These are phyloP conservation scores for Hippocampus zosterae DNA, from an alignment of 2,113 vertebrate genomes.

Conservation along the genomic window DNA sequence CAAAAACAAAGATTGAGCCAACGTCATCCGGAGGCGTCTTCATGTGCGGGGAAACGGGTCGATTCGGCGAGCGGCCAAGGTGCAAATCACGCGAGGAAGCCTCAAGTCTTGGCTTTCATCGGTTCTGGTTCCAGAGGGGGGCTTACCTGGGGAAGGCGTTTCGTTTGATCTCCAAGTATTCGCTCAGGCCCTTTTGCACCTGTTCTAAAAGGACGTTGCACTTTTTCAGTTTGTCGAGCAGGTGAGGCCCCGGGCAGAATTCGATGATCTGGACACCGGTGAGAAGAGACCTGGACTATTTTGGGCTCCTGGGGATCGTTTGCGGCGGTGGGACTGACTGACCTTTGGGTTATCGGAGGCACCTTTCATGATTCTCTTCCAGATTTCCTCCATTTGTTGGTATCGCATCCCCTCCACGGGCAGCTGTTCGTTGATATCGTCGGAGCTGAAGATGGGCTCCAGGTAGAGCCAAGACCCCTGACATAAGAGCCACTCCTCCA, in stretches of 20 bases:
- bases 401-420: slow-evolving; percentile 82
- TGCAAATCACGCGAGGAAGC: too few relatives aligned
- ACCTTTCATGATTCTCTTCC: slow-evolving; percentile 82
- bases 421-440: slow-evolving; percentile 86
- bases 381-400: slow-evolving; percentile 77
- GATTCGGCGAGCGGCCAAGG: too few relatives aligned
- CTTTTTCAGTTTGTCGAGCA: slow-evolving; percentile 75
- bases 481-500: slow-evolving; percentile 88
- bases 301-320: too few relatives aligned
- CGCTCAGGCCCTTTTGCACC: slow-evolving; percentile 87
- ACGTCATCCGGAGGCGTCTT: not conserved
- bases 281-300: slow-evolving; percentile 6
- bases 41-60: too few relatives aligned
- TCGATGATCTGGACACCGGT: slow-evolving; percentile 76
- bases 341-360: slow-evolving; percentile 79
- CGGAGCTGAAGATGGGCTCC: slow-evolving; percentile 90
- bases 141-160: slow-evolving; percentile 79
- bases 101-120: too few relatives aligned
- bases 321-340: not conserved
- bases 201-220: slow-evolving; percentile 80
- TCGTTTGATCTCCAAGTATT: slow-evolving; percentile 87
- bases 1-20: slow-evolving; percentile 5
- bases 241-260: slow-evolving; percentile 76
- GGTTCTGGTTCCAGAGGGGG: too few relatives aligned
- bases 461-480: slow-evolving; percentile 88